Evolutionary conservation across 92 coral and sea anemone genomes (phyloP).

Genomic region (Desmophyllum pertusum): DNA sequence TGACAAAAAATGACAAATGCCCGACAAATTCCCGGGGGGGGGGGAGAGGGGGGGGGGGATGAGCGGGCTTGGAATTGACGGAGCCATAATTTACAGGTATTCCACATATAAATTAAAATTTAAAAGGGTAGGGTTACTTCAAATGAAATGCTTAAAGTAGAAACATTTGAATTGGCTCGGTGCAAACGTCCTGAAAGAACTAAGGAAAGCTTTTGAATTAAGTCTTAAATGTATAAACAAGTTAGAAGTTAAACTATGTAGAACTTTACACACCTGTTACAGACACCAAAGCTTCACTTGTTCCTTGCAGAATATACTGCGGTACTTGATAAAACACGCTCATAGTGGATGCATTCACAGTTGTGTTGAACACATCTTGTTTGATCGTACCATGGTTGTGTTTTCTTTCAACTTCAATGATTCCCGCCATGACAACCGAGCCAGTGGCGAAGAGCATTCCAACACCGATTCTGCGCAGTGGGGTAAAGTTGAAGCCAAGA

Average conservation of each 20-base stretch:
- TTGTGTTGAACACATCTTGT: conserved; percentile 46
- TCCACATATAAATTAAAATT: no score
- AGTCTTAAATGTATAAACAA: no score
- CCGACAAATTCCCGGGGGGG: no score
- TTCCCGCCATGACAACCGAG: conserved; percentile 83
- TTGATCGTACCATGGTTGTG: conserved; percentile 32
- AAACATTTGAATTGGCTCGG: no score
- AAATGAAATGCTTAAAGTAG: no score
- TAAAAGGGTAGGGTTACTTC: no score
- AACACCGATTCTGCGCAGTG: conserved; percentile 84
- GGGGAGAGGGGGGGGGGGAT: no score
- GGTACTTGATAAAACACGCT: conserved; percentile 81
- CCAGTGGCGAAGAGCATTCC: conserved; percentile 89
- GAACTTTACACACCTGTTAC: conserved; percentile 59
- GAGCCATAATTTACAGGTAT: no score
- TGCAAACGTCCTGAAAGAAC: no score
- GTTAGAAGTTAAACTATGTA: neutral
- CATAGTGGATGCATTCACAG: conserved; percentile 63
- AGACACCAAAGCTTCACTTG: conserved; percentile 75
- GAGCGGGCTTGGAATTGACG: no score
- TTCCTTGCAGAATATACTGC: conserved; percentile 76
- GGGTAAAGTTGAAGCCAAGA: conserved; percentile 70
- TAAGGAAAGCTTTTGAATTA: no score
- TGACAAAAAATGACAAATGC: no score
- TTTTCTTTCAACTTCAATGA: conserved; percentile 76